phyloP scores from a whole-genome alignment of 2,113 vertebrate species.

The Sinocyclocheilus grahami region DNA sequence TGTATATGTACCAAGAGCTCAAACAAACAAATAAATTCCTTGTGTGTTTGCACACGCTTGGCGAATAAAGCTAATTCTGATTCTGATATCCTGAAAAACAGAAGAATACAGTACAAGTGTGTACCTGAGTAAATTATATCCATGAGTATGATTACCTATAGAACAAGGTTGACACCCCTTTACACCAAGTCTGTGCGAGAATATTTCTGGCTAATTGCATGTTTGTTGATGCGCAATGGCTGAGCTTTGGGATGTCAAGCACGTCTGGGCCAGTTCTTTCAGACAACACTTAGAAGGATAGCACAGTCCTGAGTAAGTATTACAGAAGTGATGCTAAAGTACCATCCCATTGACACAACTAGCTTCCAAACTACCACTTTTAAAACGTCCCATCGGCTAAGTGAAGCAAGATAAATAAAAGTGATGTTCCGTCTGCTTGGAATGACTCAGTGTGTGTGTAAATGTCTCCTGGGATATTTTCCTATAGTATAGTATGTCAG shows the following conservation, averaged over 20 bases:
- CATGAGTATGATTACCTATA: slow-evolving; percentile 48
- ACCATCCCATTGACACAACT: slow-evolving; percentile 3
- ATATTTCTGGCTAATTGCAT: slow-evolving; percentile 61
- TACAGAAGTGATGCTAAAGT: not conserved
- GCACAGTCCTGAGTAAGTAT: slow-evolving; percentile 4
- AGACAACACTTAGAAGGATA: not conserved
- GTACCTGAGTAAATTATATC: slow-evolving; percentile 13
- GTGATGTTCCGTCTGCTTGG: slow-evolving; percentile 51
- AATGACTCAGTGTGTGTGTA: slow-evolving; percentile 30
- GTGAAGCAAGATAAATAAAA: slow-evolving; percentile 57
- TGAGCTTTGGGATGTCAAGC: slow-evolving; percentile 46
- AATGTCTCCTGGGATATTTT: slow-evolving; percentile 65
- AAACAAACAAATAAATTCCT: too few species aligned
- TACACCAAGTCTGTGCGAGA: slow-evolving; percentile 1
- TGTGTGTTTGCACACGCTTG: too few species aligned
- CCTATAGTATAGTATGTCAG: slow-evolving; percentile 58
- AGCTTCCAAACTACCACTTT: not conserved
- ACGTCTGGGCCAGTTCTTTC: slow-evolving; percentile 62
- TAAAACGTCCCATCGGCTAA: slow-evolving; percentile 42
- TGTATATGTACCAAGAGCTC: too few species aligned
- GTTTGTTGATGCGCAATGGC: slow-evolving; percentile 53
- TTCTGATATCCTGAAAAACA: not conserved
- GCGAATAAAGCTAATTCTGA: too few species aligned
- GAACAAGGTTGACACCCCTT: slow-evolving; percentile 33
- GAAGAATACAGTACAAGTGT: slow-evolving; percentile 3